Evolutionary conservation across 2,888 invertebrate species (phyloP), one percentile per base, ranked within the genome.

Genomic region (Hesperia comma): DNA sequence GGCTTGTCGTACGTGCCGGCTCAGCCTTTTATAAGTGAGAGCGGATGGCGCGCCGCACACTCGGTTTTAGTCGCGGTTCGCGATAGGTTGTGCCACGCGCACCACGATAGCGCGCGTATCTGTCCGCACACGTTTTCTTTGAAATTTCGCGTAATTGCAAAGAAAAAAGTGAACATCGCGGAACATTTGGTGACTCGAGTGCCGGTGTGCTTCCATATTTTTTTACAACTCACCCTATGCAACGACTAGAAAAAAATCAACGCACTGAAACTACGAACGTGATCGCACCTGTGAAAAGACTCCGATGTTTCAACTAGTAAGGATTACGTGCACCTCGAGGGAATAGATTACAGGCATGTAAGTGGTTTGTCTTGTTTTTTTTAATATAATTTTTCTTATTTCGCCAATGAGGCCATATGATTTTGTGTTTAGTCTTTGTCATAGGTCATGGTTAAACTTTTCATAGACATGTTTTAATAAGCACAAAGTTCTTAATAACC

Each of bases 101-200:
- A 85, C 90, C 77, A 90, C 92, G 90, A 90, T 90, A 90, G 90
- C 88, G 89, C 87, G 79, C 80, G 77, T 60, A 69, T 79, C 85
- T 83, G 80, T 79, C 78, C 80, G 79, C 79, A 78, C 77, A 84
- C 86, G 84, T 90, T 91, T 91, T 91, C 92, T 92, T 92, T 92
- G 92, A 92, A 87, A 92, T 86, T 92, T 90, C 87, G 86, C 75
- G 85, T 72, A 88, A 87, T 86, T 92, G 91, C 92, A 92, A 92
- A 92, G 92, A 91, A 87, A 90, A 81, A 85, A 88, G 90, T 88
- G 88, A 85, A 80, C 74, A 71, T 75, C 80, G 86, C 85, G 87
- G 80, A 79, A 85, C 78, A 77, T 80, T 84, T 75, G 81, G 90
- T 90, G 90, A 86, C 84, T 80, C 77, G 76, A 82, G 91, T 90